These are phyloP conservation scores for Drosophila putrida DNA, from an alignment of 2,888 invertebrate species.

Conservation along the genomic window DNA sequence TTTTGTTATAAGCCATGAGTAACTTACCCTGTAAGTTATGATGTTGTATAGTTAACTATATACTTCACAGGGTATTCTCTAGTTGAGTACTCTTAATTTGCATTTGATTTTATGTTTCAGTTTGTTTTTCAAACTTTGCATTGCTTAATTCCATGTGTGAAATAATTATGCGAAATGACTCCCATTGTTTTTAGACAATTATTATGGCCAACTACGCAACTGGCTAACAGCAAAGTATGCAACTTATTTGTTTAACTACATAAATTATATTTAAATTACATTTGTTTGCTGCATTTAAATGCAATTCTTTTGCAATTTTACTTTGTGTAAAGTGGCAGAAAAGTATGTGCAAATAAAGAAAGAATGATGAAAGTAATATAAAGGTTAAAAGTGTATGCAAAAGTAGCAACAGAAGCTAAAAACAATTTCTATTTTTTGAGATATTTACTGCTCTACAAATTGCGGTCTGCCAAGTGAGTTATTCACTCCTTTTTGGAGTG, in stretches of 20 bases:
- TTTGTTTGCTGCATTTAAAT: constrained; percentile 45
- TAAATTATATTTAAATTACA: constrained; percentile 44
- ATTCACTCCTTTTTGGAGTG: background rate
- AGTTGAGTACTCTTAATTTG: background rate
- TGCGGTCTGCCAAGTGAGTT: constrained; percentile 12
- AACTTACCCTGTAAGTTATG: background rate
- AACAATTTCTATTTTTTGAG: constrained; percentile 18
- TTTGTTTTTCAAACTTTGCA: constrained; percentile 3
- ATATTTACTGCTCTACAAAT: constrained; percentile 10
- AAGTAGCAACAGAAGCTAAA: constrained; percentile 36
- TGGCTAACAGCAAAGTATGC: background rate
- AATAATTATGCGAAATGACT: constrained; percentile 12
- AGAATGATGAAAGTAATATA: background rate
- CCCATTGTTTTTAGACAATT: constrained; percentile 18
- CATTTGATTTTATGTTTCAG: background rate
- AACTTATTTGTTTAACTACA: constrained; percentile 26
- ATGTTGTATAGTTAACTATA: background rate
- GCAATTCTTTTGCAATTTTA: constrained; percentile 25
- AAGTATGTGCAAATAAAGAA: constrained; percentile 3
- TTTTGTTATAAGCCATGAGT: constrained; percentile 14
- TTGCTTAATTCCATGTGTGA: constrained; percentile 23
- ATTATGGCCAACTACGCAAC: constrained; percentile 2
- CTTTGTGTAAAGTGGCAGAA: constrained; percentile 19
- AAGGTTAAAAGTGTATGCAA: constrained; percentile 11
- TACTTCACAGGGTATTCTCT: background rate